Base-by-base conservation (phyloP, 2,113 vertebrate species). In the Apodemus sylvaticus region DNA sequence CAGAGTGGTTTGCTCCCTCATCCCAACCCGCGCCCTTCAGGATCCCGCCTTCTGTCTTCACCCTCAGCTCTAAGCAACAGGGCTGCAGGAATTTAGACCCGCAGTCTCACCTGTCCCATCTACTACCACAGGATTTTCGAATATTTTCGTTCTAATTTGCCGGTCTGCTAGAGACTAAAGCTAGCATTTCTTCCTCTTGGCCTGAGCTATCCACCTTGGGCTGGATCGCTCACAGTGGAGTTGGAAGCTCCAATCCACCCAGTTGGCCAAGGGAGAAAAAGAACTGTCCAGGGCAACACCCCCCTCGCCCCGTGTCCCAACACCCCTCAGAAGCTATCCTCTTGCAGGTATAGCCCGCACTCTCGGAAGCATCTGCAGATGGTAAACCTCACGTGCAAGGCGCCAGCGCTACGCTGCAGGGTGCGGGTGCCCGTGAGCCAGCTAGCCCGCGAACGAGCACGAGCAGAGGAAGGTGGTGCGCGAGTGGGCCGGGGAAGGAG, bases 41-140 rank as follows among this genome's bases (percentile, higher is more conserved):
- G 5, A 0, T n/a, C 83, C 71, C 2, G 2, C 3, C 60, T 71
- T 62, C 4, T 20, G 20, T 1, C 5, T 42, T 36, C 39, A 20
- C 29, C 24, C 5, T 39, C 11, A 7, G 86, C 85, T 82, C 26
- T 0, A 12, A 53, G 39, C 42, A 45, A 26, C 66, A 14, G 0
- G n/a, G 73, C 20, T 14, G 17, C 55, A 2, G 45, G 64, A 22
- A 0, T 90, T 90, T 20, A 77, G 71, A 26, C 74, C 39, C 2
- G 1, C 73, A 64, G 9, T 22, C 0, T 74, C 86, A 98, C 98
- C 97, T 98, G 98, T 98, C 24, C 94, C 96, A 98, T 98, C 96
- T 97, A 97, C 95, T 98, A 97, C 97, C 34, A 10, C 73, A n/a
- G 12, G 9, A 81, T 34, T 68, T 68, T 20, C 10, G n/a, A 22